phyloP scores from a whole-genome alignment of 2,888 invertebrate genomes.

The Andricus quercusramuli region DNA sequence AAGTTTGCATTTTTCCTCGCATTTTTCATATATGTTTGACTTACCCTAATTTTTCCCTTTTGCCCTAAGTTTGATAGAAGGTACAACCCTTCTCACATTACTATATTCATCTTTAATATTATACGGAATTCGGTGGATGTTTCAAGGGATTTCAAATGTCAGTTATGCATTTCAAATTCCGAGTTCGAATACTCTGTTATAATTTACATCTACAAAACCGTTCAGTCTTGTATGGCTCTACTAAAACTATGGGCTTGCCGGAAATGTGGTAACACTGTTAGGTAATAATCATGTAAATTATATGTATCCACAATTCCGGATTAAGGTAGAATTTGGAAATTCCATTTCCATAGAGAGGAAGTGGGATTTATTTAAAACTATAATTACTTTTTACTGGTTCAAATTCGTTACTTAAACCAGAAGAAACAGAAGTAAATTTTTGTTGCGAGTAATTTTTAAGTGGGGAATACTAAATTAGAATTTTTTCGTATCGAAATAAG shows the following conservation, averaged over 20 bases:
- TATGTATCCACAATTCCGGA: background rate
- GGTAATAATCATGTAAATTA: background rate
- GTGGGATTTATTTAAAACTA: background rate
- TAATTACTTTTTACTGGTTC: background rate
- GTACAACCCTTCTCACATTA: background rate
- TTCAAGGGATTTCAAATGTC: slow-evolving; percentile 4
- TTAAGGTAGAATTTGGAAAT: background rate
- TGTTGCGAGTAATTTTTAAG: too few relatives aligned
- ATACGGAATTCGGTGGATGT: background rate
- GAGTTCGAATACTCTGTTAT: background rate
- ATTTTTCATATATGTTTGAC: too few relatives aligned
- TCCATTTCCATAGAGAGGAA: background rate
- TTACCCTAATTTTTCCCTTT: too few relatives aligned
- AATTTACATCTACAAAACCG: slow-evolving; percentile 12
- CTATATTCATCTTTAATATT: background rate
- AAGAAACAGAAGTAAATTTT: too few relatives aligned
- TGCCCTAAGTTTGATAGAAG: background rate
- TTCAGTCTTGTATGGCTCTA: background rate
- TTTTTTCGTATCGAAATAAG: too few relatives aligned
- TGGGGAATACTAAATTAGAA: too few relatives aligned
- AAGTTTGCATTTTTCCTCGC: too few relatives aligned
- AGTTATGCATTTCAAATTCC: slow-evolving; percentile 20
- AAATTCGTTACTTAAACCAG: background rate
- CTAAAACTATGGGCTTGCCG: background rate
- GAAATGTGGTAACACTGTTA: background rate